phyloP scores from a whole-genome alignment of 1,140 invertebrate species.

The Alviniconcha marisindica region DNA sequence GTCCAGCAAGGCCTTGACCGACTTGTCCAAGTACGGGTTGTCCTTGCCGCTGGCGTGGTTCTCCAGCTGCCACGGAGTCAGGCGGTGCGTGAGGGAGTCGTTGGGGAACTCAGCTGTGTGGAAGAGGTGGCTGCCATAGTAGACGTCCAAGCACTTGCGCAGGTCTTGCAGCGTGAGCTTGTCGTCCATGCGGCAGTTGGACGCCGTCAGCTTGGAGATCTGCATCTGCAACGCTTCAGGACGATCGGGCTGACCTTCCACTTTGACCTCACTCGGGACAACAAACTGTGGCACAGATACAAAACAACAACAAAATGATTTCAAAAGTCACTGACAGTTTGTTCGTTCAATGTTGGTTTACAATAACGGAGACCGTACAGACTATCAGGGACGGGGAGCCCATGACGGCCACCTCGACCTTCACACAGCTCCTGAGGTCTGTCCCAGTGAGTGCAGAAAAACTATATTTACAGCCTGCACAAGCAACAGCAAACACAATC shows the following conservation, averaged over 20 bases:
- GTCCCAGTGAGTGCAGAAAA: too few relatives aligned
- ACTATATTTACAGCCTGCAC: too few relatives aligned
- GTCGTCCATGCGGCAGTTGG: slow-evolving; percentile 86
- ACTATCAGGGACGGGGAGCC: too few relatives aligned
- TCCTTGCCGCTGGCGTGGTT: slow-evolving; percentile 41
- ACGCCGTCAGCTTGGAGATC: slow-evolving; percentile 86
- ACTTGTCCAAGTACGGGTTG: slow-evolving; percentile 50
- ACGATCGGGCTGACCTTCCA: slow-evolving; percentile 85
- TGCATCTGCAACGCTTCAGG: slow-evolving; percentile 89
- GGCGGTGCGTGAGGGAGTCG: slow-evolving; percentile 62
- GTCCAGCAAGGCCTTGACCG: slow-evolving; percentile 15
- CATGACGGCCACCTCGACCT: too few relatives aligned
- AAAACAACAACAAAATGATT: too few relatives aligned
- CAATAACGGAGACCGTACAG: too few relatives aligned
- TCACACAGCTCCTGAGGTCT: too few relatives aligned
- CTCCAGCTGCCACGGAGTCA: slow-evolving; percentile 39
- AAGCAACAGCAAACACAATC: too few relatives aligned
- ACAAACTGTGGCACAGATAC: slow-evolving; percentile 72
- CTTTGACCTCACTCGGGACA: slow-evolving; percentile 79
- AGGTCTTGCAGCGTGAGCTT: slow-evolving; percentile 83
- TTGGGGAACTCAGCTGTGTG: slow-evolving; percentile 86
- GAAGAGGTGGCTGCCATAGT: slow-evolving; percentile 85
- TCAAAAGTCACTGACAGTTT: too few relatives aligned
- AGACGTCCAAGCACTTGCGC: slow-evolving; percentile 83
- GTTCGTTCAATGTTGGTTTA: too few relatives aligned